A percentile compares a stretch with the other conserved stretches of the same genome.
Evolutionary conservation across 2,888 invertebrate species (phyloP).

Genomic region (Melikaiella ostensackeni): DNA sequence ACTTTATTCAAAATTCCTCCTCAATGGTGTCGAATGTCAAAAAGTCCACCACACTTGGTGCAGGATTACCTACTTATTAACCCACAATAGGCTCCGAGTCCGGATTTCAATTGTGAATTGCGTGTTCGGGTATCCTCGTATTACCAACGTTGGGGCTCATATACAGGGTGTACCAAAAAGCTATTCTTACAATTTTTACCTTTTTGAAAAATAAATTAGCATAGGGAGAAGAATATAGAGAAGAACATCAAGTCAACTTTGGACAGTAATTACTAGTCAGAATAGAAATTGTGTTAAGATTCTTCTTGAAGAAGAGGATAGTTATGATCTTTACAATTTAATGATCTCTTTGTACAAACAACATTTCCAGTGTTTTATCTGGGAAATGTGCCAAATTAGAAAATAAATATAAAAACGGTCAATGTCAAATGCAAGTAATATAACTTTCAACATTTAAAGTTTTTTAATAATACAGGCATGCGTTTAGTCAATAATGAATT

Average conservation of each 20-base stretch:
- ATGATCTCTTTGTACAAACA: too few species aligned
- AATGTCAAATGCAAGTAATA: too few species aligned
- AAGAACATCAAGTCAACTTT: too few species aligned
- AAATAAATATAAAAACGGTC: too few species aligned
- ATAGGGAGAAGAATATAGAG: background rate
- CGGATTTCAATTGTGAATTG: constrained; percentile 49
- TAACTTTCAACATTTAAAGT: too few species aligned
- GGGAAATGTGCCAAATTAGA: too few species aligned
- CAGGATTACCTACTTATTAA: constrained; percentile 70
- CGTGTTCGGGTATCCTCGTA: constrained; percentile 26
- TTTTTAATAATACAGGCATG: too few species aligned
- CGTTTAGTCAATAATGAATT: too few species aligned
- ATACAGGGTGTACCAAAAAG: constrained; percentile 7
- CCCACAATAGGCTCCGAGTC: constrained; percentile 64
- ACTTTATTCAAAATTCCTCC: constrained; percentile 49
- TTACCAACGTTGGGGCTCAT: constrained; percentile 29
- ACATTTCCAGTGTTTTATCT: too few species aligned
- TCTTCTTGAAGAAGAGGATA: background rate
- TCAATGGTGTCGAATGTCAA: constrained; percentile 54
- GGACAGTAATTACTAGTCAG: background rate
- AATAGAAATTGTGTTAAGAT: background rate
- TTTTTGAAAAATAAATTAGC: background rate
- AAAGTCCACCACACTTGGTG: constrained; percentile 56
- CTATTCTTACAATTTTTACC: background rate
- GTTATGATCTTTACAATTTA: too few species aligned